Conservation (phyloP, 1,140 invertebrate species). For the Potamilus streckersoni region DNA sequence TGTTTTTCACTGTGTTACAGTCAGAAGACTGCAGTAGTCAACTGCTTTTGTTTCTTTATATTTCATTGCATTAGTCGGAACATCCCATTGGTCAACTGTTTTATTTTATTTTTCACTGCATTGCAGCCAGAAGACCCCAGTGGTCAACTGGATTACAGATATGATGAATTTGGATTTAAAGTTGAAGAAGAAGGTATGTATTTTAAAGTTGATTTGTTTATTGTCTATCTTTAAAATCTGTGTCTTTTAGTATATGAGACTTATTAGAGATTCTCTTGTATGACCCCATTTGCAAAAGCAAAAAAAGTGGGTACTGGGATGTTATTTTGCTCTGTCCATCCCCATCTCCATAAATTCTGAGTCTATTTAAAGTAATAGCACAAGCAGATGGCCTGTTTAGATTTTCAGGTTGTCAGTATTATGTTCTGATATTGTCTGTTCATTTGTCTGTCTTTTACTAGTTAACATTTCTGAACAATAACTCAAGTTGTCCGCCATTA, state of each 20-base stretch:
- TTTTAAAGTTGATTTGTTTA: background rate
- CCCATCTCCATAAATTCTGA: background rate
- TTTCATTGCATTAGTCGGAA: background rate
- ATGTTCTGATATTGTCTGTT: too few relatives aligned
- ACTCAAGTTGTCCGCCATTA: too few relatives aligned
- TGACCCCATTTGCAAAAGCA: too few relatives aligned
- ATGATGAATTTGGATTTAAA: constrained; percentile 99
- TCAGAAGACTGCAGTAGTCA: background rate
- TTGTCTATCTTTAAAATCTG: background rate
- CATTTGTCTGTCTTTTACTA: too few relatives aligned
- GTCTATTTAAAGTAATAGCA: too few relatives aligned
- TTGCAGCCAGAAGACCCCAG: constrained; percentile 68
- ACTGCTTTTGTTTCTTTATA: background rate
- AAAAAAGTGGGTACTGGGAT: background rate
- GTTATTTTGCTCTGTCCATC: background rate
- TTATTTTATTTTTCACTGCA: background rate
- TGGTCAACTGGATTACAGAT: constrained; percentile 75
- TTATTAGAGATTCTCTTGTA: too few relatives aligned
- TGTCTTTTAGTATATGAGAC: background rate
- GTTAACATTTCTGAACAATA: too few relatives aligned
- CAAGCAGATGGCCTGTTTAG: too few relatives aligned
- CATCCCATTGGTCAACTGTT: background rate
- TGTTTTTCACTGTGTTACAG: background rate
- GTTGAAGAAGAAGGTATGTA: constrained; percentile 85
- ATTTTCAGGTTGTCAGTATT: too few relatives aligned